Evolutionary conservation across 2,888 invertebrate species (phyloP), one percentile per base, ranked within the genome.

Genomic region (Globia sparganii): DNA sequence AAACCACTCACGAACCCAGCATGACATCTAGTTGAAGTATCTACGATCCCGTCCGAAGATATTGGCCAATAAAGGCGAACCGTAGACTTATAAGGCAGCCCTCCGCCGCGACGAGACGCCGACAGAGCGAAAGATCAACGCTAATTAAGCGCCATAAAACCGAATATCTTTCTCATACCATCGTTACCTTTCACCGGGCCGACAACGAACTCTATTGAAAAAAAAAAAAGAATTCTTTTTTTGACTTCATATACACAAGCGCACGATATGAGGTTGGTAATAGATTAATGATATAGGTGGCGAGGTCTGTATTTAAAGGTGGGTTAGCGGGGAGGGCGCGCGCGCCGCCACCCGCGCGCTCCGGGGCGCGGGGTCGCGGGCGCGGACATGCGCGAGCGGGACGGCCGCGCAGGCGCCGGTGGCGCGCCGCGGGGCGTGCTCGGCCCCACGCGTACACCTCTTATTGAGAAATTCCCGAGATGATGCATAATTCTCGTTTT

Each of bases 401-500:
- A 92, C 87, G 85, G 84, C 78, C 85, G 77, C 86, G 89, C 90
- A 90, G 87, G 88, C 88, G 87, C 89, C 88, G 87, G 83, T 80
- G 86, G 87, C 82, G 88, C 86, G 90, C 88, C 93, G 92, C 89
- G 90, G 87, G 86, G 85, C 86, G 73, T 78, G 74, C 74, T 83
- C 89, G 94, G 94, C 95, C 95, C 95, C 96, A 95, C 95, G 94
- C 95, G 95, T 94, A 91, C 93, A 92, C 93, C 91, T 93, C 94
- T 95, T 96, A 96, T 96, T 96, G 96, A 96, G 96, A 96, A 96
- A 96, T 96, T 95, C 96, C 91, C 95, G 91, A 95, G 94, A 95
- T 94, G 95, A 94, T 94, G 95, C 94, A 95, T 94, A 95, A 94
- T 95, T 94, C 93, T 94, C 93, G 91, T 95, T 95, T 95, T 95